Evolutionary conservation across 2,113 vertebrate species (phyloP), one percentile per base, ranked within the genome.

Genomic region (Zosterops pallidus): DNA sequence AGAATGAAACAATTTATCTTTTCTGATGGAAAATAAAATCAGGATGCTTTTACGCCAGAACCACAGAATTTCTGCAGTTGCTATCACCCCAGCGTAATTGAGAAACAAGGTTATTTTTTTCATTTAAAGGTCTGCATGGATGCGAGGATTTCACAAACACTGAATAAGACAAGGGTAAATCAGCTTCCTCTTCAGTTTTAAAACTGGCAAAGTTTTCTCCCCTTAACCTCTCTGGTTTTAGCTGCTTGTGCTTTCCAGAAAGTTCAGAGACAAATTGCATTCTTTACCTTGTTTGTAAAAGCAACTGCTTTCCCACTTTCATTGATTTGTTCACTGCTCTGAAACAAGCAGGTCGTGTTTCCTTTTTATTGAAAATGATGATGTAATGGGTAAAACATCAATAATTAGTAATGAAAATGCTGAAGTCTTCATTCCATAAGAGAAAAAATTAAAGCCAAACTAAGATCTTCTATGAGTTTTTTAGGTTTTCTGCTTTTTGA

Each of bases 321-420:
- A 14, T 63, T 41, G 70, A 23, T 72, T 78, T 62, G 25, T 68
- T 72, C 69, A 84, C 24, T 49, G 60, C 64, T 78, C 28, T 92
- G 41, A 96, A 86, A 62, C 13, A 86, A 23, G 68, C 9, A 42
- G 42, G 5, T 59, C 91, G 20, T 59, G 20, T 52, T 97, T 49
- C 25, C 64, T 95, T 91, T 80, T 53, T 44, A 14, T 39, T 57
- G 63, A 79, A 87, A 95, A 63, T 20, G 10, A 26, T 90, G 63
- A 81, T 70, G 13, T 59, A 90, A 76, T 74, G n/a, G 44, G 60
- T 79, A 81, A 95, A 96, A 62, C 33, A 72, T 84, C 53, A 89
- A 79, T 55, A 96, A 89, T 90, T 84, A 69, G 23, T 88, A 80
- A 84, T 85, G 57, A 90, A 96, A 96, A 92, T 81, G 31, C 74